These are phyloP conservation scores for Sphaeridia pumilis DNA, from an alignment of 2,888 invertebrate genomes.

Conservation along the genomic window DNA sequence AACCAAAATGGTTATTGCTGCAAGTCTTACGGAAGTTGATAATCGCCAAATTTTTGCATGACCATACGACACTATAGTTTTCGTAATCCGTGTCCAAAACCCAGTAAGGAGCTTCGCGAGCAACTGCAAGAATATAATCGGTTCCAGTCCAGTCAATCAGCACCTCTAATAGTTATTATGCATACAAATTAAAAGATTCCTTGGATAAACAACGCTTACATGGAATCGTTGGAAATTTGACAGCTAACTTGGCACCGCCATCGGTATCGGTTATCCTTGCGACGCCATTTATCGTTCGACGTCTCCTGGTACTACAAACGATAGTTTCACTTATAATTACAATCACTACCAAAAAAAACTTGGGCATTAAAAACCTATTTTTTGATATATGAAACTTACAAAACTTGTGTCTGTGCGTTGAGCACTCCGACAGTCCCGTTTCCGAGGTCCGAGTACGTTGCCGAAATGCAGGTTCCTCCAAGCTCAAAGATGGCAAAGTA, in stretches of 20 bases:
- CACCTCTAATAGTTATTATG: no score
- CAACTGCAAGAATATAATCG: constrained; percentile 21
- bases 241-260: constrained; percentile 50
- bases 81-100: constrained; percentile 53
- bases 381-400: no score
- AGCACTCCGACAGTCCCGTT: constrained; percentile 37
- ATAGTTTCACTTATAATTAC: no score
- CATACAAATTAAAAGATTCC: constrained; percentile 18
- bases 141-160: no score
- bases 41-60: constrained; percentile 44
- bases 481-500: constrained; percentile 65
- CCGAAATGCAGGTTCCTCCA: constrained; percentile 61
- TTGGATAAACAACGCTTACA: constrained; percentile 39
- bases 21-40: constrained; percentile 13
- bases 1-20: not conserved
- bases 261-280: constrained; percentile 45
- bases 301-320: constrained; percentile 46
- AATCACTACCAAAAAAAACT: no score
- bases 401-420: constrained; percentile 8
- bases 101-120: constrained; percentile 47
- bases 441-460: constrained; percentile 48
- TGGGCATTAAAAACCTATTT: no score
- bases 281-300: constrained; percentile 48
- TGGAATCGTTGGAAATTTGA: constrained; percentile 52
- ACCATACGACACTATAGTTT: constrained; percentile 51